Conservation (phyloP, 2,797 vertebrate genomes). For the Mormyrus proboscirostris region DNA sequence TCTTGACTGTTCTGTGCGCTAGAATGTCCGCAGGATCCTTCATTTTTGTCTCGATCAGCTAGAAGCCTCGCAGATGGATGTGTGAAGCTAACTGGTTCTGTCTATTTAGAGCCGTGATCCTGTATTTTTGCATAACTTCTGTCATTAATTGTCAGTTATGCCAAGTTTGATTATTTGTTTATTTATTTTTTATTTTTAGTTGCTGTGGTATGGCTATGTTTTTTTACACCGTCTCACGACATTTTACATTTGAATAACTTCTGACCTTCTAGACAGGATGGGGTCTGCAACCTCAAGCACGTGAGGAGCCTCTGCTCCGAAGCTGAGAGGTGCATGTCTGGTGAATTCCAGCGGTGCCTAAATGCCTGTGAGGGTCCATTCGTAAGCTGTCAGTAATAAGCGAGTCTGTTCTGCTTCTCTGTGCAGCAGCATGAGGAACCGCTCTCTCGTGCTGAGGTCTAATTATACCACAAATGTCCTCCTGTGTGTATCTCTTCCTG, state of each 20-base stretch:
- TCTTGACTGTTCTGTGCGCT: not conserved
- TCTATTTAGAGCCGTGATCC: not conserved
- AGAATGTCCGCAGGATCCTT: not conserved
- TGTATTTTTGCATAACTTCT: not conserved
- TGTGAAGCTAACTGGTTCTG: not conserved
- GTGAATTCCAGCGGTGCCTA: not conserved
- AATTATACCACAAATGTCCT: constrained; percentile 11
- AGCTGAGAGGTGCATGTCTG: not conserved
- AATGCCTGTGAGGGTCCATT: not conserved
- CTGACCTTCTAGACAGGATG: not conserved
- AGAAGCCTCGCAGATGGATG: not conserved
- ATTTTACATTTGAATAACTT: not conserved
- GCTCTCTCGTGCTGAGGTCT: constrained; percentile 2
- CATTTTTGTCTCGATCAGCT: not conserved
- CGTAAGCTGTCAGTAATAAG: not conserved
- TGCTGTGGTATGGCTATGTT: not conserved
- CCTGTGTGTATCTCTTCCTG: constrained; percentile 10
- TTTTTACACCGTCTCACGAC: not conserved
- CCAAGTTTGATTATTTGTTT: not conserved
- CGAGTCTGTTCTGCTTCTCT: not conserved
- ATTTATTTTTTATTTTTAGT: not conserved
- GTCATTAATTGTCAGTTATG: not conserved
- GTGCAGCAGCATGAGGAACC: constrained; percentile 1
- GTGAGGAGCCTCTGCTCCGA: not conserved
- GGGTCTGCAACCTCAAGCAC: not conserved